Base-by-base conservation (phyloP, 2,888 invertebrate species). In the Priocnemis perturbator region DNA sequence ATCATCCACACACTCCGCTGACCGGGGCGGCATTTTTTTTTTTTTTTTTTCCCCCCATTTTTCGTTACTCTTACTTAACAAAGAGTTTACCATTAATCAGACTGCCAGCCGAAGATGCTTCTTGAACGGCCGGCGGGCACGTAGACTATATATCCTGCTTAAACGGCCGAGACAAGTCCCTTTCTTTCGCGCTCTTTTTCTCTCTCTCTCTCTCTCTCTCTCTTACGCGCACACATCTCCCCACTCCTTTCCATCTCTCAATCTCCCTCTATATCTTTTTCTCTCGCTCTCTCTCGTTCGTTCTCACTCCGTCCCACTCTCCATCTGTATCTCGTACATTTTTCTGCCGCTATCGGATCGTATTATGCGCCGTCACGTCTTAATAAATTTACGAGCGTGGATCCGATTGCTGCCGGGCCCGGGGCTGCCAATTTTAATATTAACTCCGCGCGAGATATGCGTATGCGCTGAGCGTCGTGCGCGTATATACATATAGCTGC, bases 331-430 rank as follows among this genome's bases (percentile, higher is more conserved):
- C 21, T 5, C 59, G n/a, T 59, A 20, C 45, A 59, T 48, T 48
- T 50, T 64, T 50, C 50, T 56, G 3, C 45, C 48, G n/a, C 26
- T 56, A 64, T 66, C 60, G 62, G 58, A 50, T 60, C 66, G 37
- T 67, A 78, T 80, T 81, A 81, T 73, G 78, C 76, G 60, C 68
- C 69, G 79, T 78, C 79, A 68, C 74, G 78, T 79, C 67, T 78
- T 78, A 80, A 80, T 78, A 79, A 80, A 80, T 79, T 79, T 78
- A 79, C 64, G 78, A 72, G 47, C 73, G 37, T n/a, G 47, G 62
- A 60, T 60, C 67, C 72, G 73, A 79, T 79, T 71, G 69, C 66
- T 61, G 23, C 9, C 20, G 55, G 59, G 62, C 56, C 61, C 69
- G 58, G 47, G 67, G 23, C 67, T 73, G 69, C 69, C 73, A 70